Base-by-base conservation (phyloP, 2,888 invertebrate species). In the Ptilodon capucinus region DNA sequence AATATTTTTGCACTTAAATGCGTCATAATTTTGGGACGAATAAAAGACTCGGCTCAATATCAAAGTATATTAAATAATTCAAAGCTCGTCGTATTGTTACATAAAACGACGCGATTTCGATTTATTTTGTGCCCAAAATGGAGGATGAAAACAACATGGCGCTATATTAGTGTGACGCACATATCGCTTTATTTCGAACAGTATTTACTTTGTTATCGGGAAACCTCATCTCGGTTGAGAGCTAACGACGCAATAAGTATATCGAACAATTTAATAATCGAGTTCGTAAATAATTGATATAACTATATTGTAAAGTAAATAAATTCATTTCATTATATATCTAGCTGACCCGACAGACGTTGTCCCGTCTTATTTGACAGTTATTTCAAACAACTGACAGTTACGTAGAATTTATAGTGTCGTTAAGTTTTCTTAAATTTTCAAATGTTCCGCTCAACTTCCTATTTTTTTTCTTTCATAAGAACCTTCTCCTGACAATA, bases 71-170 rank as follows among this genome's bases (percentile, higher is more conserved):
- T 68, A 57, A 68, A 57, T 63, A 60, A 74, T 74, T 67, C 71
- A 57, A 60, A 58, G 57, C 69, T 61, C 67, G 57, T 68, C 64
- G 57, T 59, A 53, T 57, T 72, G 65, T 77, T 76, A 74, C 70
- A 68, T 69, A 61, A 61, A 62, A 69, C 76, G 71, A 75, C 64
- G 74, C 74, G 65, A 70, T 76, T 65, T 65, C 51, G 51, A 60
- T 60, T 66, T 62, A 64, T 71, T 64, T 67, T 65, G 64, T 68
- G 54, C 67, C 64, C 47, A 59, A 72, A 64, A 59, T 66, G 55
- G 46, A 46, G 57, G 51, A 28, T 46, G 51, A 58, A 52, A 57
- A 57, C 48, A 57, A 54, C 57, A 50, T 47, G 49, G 34, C 44
- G 36, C 38, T 23, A 36, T 9, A 25, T 9, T 23, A 14, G 18